These are phyloP conservation scores for Chrysoperla carnea DNA, from an alignment of 1,140 invertebrate species.

Conservation along the genomic window DNA sequence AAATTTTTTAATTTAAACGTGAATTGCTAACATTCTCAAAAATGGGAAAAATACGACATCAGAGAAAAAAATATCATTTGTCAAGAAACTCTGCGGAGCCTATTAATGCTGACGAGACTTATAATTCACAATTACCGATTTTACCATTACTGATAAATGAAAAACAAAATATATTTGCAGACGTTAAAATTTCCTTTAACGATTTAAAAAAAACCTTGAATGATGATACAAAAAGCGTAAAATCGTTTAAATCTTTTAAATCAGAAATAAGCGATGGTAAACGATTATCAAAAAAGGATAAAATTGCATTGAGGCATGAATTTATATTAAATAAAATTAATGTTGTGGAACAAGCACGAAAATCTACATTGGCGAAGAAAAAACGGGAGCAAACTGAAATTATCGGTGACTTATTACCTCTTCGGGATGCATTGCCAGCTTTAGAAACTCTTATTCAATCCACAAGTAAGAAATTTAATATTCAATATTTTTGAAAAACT, in stretches of 20 bases:
- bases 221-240: constrained; percentile 3
- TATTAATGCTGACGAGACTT: too few relatives aligned
- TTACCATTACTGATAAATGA: too few relatives aligned
- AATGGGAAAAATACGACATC: too few relatives aligned
- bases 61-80: too few relatives aligned
- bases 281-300: constrained; percentile 1
- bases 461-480: too few relatives aligned
- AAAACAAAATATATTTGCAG: not conserved
- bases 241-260: constrained; percentile 3
- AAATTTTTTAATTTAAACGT: too few relatives aligned
- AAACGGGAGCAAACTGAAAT: constrained; percentile 12
- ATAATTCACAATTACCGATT: too few relatives aligned
- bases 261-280: not conserved
- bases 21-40: too few relatives aligned
- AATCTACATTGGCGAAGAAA: constrained; percentile 12
- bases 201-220: not conserved
- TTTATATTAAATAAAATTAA: constrained; percentile 3
- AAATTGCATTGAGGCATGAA: constrained; percentile 1
- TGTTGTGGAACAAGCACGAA: constrained; percentile 3
- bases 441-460: constrained; percentile 6
- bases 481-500: too few relatives aligned
- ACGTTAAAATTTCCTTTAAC: constrained; percentile 1
- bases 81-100: too few relatives aligned
- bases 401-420: constrained; percentile 17
- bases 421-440: constrained; percentile 19